phyloP scores from a whole-genome alignment of 2,797 vertebrate genomes.

The Chaetodon trifasciatus region DNA sequence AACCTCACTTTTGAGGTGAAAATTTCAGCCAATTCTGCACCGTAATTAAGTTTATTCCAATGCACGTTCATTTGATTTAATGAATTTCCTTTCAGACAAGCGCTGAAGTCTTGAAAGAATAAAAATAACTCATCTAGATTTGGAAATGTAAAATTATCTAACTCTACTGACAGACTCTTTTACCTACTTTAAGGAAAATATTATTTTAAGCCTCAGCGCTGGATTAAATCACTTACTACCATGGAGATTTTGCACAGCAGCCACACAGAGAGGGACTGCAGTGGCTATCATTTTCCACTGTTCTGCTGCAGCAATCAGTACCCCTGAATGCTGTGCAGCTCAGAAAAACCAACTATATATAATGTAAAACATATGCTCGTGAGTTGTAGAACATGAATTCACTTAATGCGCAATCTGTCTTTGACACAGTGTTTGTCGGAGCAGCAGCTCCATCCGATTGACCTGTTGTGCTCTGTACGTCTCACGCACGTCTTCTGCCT shows the following conservation, averaged over 20 bases:
- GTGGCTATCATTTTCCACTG: slow-evolving; percentile 69
- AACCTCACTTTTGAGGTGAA: slow-evolving; percentile 17
- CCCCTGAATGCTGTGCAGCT: slow-evolving; percentile 17
- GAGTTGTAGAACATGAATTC: slow-evolving; percentile 51
- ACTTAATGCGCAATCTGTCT: slow-evolving; percentile 42
- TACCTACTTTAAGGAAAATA: slow-evolving; percentile 72
- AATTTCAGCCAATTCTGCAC: slow-evolving; percentile 8
- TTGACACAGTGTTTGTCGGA: slow-evolving; percentile 15
- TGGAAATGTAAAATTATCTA: slow-evolving; percentile 64
- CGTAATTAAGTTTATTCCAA: slow-evolving; percentile 32
- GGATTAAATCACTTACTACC: slow-evolving; percentile 73
- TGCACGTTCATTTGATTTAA: slow-evolving; percentile 30
- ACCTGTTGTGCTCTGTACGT: slow-evolving; percentile 36
- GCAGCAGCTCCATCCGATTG: slow-evolving; percentile 35
- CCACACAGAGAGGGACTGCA: slow-evolving; percentile 48
- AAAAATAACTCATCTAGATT: slow-evolving; percentile 32
- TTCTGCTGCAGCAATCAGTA: slow-evolving; percentile 70
- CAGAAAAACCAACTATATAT: slow-evolving; percentile 53
- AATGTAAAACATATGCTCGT: slow-evolving; percentile 68
- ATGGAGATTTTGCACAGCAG: slow-evolving; percentile 45
- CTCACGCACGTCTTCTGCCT: slow-evolving; percentile 40
- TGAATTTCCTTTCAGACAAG: slow-evolving; percentile 36
- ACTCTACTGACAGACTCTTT: slow-evolving; percentile 60
- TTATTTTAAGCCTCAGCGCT: slow-evolving; percentile 68
- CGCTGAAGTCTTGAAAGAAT: slow-evolving; percentile 16